A percentile compares a stretch with the other conserved stretches of the same genome.
phyloP scores from a whole-genome alignment of 1,140 invertebrate species.

The Drosophila lini region DNA sequence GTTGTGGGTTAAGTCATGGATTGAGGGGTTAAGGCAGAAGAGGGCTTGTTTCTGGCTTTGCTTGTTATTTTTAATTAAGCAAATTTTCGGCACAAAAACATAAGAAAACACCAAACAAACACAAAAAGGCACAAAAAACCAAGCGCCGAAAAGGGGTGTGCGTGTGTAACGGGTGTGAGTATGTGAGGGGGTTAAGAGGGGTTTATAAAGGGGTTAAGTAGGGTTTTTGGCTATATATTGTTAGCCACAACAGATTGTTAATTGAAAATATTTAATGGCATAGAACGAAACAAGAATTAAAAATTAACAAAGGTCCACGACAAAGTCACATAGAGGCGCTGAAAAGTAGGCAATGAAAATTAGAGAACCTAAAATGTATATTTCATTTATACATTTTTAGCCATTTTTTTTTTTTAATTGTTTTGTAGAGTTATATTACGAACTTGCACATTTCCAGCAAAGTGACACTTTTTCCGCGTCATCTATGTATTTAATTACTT shows the following conservation, averaged over 20 bases:
- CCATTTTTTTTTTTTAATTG: no score
- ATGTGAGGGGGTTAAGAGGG: not conserved
- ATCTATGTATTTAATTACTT: no score
- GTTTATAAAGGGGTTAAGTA: slow-evolving; percentile 44
- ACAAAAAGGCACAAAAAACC: slow-evolving; percentile 46
- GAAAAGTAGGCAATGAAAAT: slow-evolving; percentile 29
- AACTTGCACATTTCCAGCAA: no score
- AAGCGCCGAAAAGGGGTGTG: slow-evolving; percentile 23
- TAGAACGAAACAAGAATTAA: not conserved
- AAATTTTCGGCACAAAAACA: slow-evolving; percentile 75
- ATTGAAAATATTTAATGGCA: slow-evolving; percentile 72
- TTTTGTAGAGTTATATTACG: no score
- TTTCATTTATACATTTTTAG: slow-evolving; percentile 5
- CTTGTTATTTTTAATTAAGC: slow-evolving; percentile 82
- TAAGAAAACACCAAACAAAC: slow-evolving; percentile 59
- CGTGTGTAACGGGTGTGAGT: not conserved
- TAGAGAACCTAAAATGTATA: slow-evolving; percentile 1
- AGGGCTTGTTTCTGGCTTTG: slow-evolving; percentile 39
- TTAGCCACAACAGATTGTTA: slow-evolving; percentile 63
- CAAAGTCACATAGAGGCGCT: not conserved
- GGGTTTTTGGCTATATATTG: slow-evolving; percentile 28
- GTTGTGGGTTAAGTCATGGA: slow-evolving; percentile 3
- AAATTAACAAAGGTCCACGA: slow-evolving; percentile 1
- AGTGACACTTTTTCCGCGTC: no score
- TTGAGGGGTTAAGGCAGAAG: not conserved